Percentiles rank a stretch among this genome's conserved stretches.
phyloP scores from a whole-genome alignment of 2,797 vertebrate genomes.

The Sebastiscus albofasciatus region DNA sequence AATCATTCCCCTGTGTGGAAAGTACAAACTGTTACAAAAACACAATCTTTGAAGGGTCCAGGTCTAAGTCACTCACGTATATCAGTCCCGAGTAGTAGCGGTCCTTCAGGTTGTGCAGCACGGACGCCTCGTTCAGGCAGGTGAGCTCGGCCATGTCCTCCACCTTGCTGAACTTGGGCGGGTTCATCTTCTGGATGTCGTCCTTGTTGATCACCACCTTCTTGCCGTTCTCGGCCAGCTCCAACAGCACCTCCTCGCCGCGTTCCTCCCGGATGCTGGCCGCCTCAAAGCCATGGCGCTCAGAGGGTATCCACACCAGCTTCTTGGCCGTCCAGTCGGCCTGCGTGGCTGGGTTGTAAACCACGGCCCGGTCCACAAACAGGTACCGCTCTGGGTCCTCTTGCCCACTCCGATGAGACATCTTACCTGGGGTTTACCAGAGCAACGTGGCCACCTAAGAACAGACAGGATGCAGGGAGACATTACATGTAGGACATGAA shows the following conservation, averaged over 20 bases:
- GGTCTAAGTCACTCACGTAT: slow-evolving; percentile 87
- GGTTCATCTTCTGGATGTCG: slow-evolving; percentile 99
- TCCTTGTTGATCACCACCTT: slow-evolving; percentile 95
- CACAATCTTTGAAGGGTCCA: not conserved
- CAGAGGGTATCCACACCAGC: slow-evolving; percentile 95
- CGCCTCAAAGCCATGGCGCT: slow-evolving; percentile 95
- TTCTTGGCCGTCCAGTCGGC: slow-evolving; percentile 98
- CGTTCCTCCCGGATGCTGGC: slow-evolving; percentile 93
- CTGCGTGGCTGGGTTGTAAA: slow-evolving; percentile 97
- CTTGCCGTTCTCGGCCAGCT: slow-evolving; percentile 95
- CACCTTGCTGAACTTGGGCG: slow-evolving; percentile 97
- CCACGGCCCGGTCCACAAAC: slow-evolving; percentile 95
- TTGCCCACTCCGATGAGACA: slow-evolving; percentile 92
- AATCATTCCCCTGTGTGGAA: slow-evolving; percentile 13
- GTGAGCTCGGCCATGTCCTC: slow-evolving; percentile 98
- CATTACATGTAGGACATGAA: not conserved
- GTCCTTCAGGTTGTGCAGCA: slow-evolving; percentile 96
- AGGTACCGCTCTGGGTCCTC: slow-evolving; percentile 97
- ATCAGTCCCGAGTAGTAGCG: slow-evolving; percentile 97
- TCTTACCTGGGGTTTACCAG: slow-evolving; percentile 74
- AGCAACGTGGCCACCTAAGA: slow-evolving; percentile 62
- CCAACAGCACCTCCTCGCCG: slow-evolving; percentile 92
- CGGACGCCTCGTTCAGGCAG: slow-evolving; percentile 95
- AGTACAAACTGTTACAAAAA: slow-evolving; percentile 3
- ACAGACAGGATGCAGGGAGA: not conserved